A percentile compares a stretch with the other conserved stretches of the same genome.
phyloP scores from a whole-genome alignment of 64 coral and sea anemone species.

The Orbicella faveolata region DNA sequence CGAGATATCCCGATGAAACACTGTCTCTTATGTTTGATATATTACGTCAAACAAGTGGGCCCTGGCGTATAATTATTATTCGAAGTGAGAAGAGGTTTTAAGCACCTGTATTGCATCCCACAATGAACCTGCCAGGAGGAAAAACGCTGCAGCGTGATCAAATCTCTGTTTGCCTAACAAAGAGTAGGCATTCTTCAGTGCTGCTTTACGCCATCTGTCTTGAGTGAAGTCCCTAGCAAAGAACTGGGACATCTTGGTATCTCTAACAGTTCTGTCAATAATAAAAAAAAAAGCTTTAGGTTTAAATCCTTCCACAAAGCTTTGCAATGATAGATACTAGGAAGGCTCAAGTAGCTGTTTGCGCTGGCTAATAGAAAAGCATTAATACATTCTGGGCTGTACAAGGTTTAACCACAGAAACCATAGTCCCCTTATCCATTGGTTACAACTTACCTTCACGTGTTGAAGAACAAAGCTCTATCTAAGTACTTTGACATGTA shows the following conservation, averaged over 20 bases:
- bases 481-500: too few species aligned
- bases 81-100: background rate
- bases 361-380: too few species aligned
- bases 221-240: slow-evolving; percentile 84
- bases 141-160: slow-evolving; percentile 97
- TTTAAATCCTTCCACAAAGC: background rate
- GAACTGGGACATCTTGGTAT: slow-evolving; percentile 91
- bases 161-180: slow-evolving; percentile 96
- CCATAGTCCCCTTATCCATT: too few species aligned
- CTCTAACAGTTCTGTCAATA: slow-evolving; percentile 76
- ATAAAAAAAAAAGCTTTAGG: background rate
- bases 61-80: too few species aligned
- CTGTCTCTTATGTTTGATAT: too few species aligned
- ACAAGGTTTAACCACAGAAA: too few species aligned
- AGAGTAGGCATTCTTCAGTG: slow-evolving; percentile 95
- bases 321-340: background rate
- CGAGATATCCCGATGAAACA: too few species aligned
- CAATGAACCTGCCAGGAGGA: slow-evolving; percentile 88
- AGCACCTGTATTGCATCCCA: slow-evolving; percentile 95
- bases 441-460: too few species aligned
- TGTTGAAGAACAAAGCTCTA: too few species aligned
- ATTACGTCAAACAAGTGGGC: too few species aligned
- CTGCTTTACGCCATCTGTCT: slow-evolving; percentile 97
- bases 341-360: too few species aligned
- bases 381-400: too few species aligned